Conservation (phyloP, 2,113 vertebrate genomes). For the Cariama cristata region DNA sequence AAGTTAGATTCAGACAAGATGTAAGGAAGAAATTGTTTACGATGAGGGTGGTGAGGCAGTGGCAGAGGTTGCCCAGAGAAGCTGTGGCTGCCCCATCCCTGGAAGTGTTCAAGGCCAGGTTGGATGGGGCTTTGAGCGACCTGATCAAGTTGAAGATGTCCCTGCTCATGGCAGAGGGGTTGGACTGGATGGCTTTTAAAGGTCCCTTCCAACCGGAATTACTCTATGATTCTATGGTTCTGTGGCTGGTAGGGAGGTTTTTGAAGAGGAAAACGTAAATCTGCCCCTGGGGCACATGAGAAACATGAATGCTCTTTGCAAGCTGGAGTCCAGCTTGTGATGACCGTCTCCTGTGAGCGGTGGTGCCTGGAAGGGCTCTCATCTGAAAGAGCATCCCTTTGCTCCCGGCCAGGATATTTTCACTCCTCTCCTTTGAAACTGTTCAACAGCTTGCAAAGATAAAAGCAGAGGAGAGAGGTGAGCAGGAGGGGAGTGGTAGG, state of each 20-base stretch:
- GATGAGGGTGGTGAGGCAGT: rapidly evolving
- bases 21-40: background rate
- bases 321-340: background rate
- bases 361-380: background rate
- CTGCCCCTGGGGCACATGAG: background rate
- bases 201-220: background rate
- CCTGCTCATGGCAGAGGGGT: rapidly evolving
- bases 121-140: background rate
- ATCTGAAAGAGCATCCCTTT: background rate
- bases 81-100: no score
- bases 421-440: background rate
- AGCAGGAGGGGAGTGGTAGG: background rate
- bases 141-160: background rate
- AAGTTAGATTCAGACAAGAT: background rate
- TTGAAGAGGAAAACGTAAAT: background rate
- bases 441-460: background rate
- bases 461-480: background rate
- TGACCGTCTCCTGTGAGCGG: background rate
- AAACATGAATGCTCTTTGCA: background rate
- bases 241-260: background rate
- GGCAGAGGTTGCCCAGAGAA: background rate
- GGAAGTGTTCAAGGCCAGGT: background rate
- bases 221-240: background rate
- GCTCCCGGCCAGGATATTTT: background rate
- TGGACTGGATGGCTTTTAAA: background rate